Evolutionary conservation across 2,113 vertebrate genomes (phyloP), one percentile per base, ranked within the genome.

Genomic region (Pelecanus crispus): DNA sequence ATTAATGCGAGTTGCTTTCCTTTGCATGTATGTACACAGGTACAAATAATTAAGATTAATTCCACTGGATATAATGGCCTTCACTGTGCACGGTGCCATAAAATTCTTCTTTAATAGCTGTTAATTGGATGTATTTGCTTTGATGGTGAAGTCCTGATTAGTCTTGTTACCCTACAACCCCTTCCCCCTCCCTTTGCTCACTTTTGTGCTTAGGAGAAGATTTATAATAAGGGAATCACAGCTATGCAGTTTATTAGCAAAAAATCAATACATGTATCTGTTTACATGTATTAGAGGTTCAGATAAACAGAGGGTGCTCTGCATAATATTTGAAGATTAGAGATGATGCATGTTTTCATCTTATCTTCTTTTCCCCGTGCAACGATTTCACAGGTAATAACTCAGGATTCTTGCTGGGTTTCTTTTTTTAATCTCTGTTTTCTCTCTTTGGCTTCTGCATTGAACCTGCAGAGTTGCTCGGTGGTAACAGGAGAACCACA

Each of bases 21-120:
- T 96, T 95, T 98, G 96, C 98, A 98, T 97, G 98, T 98, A 97
- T 97, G 98, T 98, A 97, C 97, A 97, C 97, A 97, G 98, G 98
- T 98, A 98, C 97, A 98, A 98, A 98, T 99, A 99, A 99, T 99
- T 98, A 99, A 99, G 98, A 99, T 99, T 98, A 99, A 99, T 98
- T 98, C 98, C 96, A 91, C 95, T 72, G 96, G 96, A 96, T 98
- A 96, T 98, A 96, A 97, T 98, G 97, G 97, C 97, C 98, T 98
- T 98, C 98, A 98, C 95, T 99, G 98, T 98, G 98, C 97, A 97
- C 83, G 17, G 98, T 98, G 98, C 98, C 98, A 98, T 98, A 98
- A 98, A 97, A 98, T 98, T 97, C 97, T 97, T 96, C 97, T 98
- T 98, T 98, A 98, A 98, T 98, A 98, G 97, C 97, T 95, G 98